Conservation (phyloP, 2,113 vertebrate species). For the Burhinus oedicnemus region DNA sequence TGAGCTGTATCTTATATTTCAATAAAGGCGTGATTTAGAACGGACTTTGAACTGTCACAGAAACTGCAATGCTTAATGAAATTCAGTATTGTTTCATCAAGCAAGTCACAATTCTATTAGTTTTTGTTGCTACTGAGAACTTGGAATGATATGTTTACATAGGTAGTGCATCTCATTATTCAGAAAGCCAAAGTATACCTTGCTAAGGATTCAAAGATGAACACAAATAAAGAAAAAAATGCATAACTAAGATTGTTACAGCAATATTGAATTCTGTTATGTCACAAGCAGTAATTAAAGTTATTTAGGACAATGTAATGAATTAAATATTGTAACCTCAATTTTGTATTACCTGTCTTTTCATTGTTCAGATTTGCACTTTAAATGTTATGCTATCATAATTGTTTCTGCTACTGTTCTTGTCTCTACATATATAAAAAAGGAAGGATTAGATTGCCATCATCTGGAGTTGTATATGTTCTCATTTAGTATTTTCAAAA, state of each 20-base stretch:
- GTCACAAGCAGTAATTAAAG: neutral
- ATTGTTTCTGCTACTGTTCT: neutral
- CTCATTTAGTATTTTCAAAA: neutral
- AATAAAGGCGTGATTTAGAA: neutral
- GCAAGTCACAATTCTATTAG: neutral
- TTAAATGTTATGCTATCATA: neutral
- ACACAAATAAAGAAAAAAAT: neutral
- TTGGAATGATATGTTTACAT: neutral
- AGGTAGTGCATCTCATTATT: neutral
- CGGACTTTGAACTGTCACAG: neutral
- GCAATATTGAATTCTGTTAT: neutral
- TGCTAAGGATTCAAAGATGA: neutral
- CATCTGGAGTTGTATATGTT: neutral
- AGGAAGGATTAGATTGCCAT: conserved; percentile 12
- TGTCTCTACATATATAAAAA: neutral
- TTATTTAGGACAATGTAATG: neutral
- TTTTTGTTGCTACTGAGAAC: neutral
- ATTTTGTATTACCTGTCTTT: neutral
- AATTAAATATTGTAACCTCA: neutral
- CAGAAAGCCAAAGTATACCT: neutral
- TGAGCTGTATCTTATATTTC: neutral
- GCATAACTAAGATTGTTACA: neutral
- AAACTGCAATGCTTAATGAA: neutral
- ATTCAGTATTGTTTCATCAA: neutral
- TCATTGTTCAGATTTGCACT: neutral